Evolutionary conservation across 1,140 invertebrate genomes (phyloP), one percentile per base, ranked within the genome.

Genomic region (Sminthurinus signatus): DNA sequence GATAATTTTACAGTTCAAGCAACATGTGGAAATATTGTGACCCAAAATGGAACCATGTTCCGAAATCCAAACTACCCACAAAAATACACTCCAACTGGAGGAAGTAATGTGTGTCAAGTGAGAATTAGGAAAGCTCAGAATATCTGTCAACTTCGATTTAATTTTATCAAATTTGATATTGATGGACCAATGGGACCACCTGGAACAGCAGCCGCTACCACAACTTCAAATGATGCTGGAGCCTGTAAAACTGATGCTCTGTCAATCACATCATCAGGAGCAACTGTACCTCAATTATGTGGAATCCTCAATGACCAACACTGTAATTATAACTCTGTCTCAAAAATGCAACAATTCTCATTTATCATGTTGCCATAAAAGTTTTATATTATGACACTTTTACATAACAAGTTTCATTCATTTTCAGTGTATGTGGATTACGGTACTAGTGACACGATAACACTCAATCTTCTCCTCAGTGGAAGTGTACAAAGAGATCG

Each of bases 381-480:
- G 39, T 10, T n/a, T 42, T 42, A 42, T 12, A 42, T 10, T n/a
- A 42, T n/a, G 39, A n/a, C 10, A 42, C 10, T 42, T 42, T 10
- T 42, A 12, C 39, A n/a, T 42, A 42, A 42, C 39, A 10, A 42
- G n/a, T 12, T 10, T 42, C 10, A 10, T 10, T 42, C n/a, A 27
- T 23, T 31, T 42, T 23, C 19, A 72, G 70, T 72, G 1, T 72
- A 69, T 43, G 44, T 72, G 2, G 59, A 67, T 19, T 72, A 58
- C 63, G 70, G 70, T 5, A 56, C 64, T 0, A 69, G 67, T 52
- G 70, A 72, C 19, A 72, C 70, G 1, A 46, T 72, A 15, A 72
- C 67, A 12, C 10, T 72, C 19, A 69, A 67, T 39, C 31, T 72
- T 2, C 36, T 72, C 0, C 25, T 72, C 14, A 62, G 60, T 25